Base-by-base conservation (phyloP, 1,140 invertebrate genomes). In the Drosophila sucinea region DNA sequence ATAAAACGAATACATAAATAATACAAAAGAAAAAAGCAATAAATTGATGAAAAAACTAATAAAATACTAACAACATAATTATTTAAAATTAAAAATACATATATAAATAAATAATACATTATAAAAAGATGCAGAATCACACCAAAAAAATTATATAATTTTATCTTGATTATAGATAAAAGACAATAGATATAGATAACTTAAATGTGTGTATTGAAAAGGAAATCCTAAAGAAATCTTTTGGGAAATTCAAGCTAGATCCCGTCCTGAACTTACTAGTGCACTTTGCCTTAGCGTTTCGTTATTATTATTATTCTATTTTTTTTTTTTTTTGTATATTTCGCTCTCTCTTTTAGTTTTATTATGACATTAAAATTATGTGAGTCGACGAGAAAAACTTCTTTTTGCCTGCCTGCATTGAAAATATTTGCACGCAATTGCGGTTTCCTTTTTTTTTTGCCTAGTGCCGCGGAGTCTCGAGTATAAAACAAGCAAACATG, bases 401-500 rank as follows among this genome's bases (percentile, higher is more conserved):
- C 62, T 69, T 84, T 77, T 67, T 67, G 67, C 67, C 68, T 71
- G 41, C 54, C 63, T 78, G 84, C 84, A 89, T 89, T 90, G 81
- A 89, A 89, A 89, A 89, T 89, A 90, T 89, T 89, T 89, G 84
- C 84, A 89, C 84, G 84, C 84, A 89, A 89, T 89, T 89, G 84
- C 84, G 84, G 84, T 79, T 86, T 86, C 87, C 79, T 73, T 76
- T 62, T 32, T 10, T 23, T 33, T 23, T 44, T 5, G 11, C n/a
- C 5, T 44, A 44, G 40, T 47, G 41, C 17, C 5, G 41, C 17
- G 41, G 17, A 47, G 44, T 8, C 23, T 51, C 44, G 44, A 51
- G 44, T 51, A 51, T 51, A 51, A 51, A 51, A 51, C 44, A 51
- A 51, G 44, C 44, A 51, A 56, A 71, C 55, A 60, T 51, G 60